Percentiles rank a stretch among this genome's conserved stretches.
Evolutionary conservation across 2,797 vertebrate species (phyloP).

Genomic region (Caiman crocodilus): DNA sequence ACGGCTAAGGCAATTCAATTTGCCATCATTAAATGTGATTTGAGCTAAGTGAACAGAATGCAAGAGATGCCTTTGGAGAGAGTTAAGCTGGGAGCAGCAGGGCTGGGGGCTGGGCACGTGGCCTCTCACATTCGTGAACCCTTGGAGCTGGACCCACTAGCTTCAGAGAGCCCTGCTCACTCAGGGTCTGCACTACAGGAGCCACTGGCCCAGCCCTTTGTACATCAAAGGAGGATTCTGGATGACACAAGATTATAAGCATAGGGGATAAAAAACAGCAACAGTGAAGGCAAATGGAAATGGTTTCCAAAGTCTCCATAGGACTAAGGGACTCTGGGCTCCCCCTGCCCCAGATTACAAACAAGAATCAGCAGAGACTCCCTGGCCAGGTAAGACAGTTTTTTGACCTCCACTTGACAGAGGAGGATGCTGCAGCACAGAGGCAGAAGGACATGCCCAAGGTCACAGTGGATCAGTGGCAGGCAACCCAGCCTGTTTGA

Average conservation of each 20-base stretch:
- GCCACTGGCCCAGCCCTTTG: background rate
- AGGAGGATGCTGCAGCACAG: constrained; percentile 6
- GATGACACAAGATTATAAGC: background rate
- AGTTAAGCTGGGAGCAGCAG: background rate
- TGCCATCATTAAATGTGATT: background rate
- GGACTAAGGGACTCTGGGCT: background rate
- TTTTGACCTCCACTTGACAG: background rate
- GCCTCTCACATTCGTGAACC: too few species aligned
- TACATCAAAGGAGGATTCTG: background rate
- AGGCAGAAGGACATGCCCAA: background rate
- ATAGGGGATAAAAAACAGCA: background rate
- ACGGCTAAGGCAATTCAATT: background rate
- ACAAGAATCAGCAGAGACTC: background rate
- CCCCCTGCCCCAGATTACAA: background rate
- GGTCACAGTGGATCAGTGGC: background rate
- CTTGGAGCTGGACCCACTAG: background rate
- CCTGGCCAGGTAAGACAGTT: background rate
- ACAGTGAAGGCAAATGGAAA: background rate
- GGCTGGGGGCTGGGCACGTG: background rate
- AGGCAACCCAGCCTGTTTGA: background rate
- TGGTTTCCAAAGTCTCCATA: background rate
- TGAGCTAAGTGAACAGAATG: background rate
- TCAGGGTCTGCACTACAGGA: background rate
- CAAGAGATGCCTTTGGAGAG: background rate
- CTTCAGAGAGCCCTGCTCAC: background rate